Conservation (phyloP, 1,140 invertebrate species). For the Drosophila serrata region DNA sequence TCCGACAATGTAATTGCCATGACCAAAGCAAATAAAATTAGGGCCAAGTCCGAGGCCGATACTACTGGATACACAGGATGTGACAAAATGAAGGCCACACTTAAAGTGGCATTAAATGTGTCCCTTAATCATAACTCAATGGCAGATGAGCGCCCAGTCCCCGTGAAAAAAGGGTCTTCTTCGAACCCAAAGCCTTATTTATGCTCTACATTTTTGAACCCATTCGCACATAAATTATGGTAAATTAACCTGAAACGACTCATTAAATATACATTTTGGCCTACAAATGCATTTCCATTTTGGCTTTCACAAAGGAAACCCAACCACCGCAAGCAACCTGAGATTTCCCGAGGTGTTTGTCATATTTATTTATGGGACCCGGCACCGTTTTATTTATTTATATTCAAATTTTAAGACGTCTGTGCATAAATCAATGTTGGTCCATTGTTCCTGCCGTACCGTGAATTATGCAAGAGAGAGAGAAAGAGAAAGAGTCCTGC, state of each 20-base stretch:
- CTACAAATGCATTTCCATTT: conserved; percentile 22
- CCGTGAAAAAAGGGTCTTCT: conserved; percentile 11
- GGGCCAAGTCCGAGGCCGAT: conserved; percentile 26
- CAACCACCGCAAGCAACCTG: conserved; percentile 22
- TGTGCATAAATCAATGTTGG: conserved; percentile 58
- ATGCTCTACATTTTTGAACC: conserved; percentile 16
- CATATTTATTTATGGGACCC: conserved; percentile 54
- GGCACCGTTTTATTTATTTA: conserved; percentile 57
- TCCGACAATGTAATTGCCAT: conserved; percentile 45
- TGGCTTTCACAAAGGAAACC: conserved; percentile 6
- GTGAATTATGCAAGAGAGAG: conserved; percentile 55
- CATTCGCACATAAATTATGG: conserved; percentile 43
- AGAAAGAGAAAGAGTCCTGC: conserved; percentile 19
- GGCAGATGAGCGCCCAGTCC: conserved; percentile 23
- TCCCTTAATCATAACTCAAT: conserved; percentile 34
- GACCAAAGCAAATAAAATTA: conserved; percentile 64
- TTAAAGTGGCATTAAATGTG: conserved; percentile 34
- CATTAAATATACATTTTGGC: conserved; percentile 55
- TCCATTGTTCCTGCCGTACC: conserved; percentile 35
- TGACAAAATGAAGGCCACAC: conserved; percentile 31
- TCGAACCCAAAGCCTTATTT: conserved; percentile 27
- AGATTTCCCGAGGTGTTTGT: conserved; percentile 37
- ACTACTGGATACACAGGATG: background rate
- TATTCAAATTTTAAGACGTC: conserved; percentile 66
- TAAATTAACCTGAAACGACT: conserved; percentile 37